Conservation (phyloP, 2,113 vertebrate genomes). For the Talpa occidentalis region DNA sequence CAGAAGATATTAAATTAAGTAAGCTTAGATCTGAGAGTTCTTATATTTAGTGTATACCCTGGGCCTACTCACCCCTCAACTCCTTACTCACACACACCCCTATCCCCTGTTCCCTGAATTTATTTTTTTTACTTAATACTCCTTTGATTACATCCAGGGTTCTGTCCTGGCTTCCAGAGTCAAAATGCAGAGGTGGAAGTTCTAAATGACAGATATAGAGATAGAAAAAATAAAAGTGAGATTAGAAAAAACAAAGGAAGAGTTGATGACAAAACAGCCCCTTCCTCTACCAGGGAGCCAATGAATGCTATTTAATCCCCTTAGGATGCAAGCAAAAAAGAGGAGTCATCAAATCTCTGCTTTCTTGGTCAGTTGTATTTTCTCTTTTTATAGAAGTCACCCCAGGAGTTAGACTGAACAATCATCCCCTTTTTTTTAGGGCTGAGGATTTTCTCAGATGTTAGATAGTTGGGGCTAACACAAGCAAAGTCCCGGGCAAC, state of each 20-base stretch:
- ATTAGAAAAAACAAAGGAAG: neutral
- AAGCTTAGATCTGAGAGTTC: neutral
- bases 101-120: neutral
- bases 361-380: neutral
- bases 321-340: neutral
- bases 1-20: neutral
- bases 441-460: neutral
- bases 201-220: neutral
- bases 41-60: neutral
- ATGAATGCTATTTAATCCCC: neutral
- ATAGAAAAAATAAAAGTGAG: neutral
- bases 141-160: neutral
- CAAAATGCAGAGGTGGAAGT: neutral
- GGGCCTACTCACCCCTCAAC: neutral
- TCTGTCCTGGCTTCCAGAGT: neutral
- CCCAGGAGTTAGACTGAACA: neutral
- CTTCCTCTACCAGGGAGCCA: neutral
- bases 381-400: neutral
- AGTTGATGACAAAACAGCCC: neutral
- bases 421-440: neutral
- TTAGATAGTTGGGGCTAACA: neutral
- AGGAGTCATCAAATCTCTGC: neutral
- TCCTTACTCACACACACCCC: neutral
- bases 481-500: neutral
- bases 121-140: neutral